Conservation (phyloP, 2,797 vertebrate species). For the Sebastolobus altivelis region DNA sequence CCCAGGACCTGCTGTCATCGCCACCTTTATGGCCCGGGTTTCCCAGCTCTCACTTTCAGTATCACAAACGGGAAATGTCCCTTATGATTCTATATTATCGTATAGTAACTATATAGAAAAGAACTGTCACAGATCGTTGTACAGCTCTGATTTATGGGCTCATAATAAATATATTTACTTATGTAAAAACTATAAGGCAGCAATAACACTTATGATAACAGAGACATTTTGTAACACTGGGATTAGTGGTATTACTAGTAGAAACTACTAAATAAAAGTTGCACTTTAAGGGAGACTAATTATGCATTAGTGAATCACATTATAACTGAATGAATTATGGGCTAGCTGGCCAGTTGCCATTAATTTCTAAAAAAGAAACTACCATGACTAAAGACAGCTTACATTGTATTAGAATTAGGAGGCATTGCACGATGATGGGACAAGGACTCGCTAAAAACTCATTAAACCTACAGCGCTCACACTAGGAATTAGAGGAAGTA, state of each 20-base stretch:
- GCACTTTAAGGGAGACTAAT: conserved; percentile 20
- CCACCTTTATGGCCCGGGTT: conserved; percentile 24
- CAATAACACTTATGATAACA: conserved; percentile 2
- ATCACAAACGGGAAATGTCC: conserved; percentile 17
- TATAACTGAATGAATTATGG: conserved; percentile 27
- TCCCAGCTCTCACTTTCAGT: conserved; percentile 15
- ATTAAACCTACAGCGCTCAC: conserved; percentile 26
- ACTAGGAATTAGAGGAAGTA: conserved; percentile 16
- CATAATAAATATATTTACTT: conserved; percentile 3
- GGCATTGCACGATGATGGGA: conserved; percentile 17
- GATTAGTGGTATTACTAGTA: conserved; percentile 14
- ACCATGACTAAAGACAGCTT: conserved; percentile 45
- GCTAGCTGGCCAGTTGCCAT: conserved; percentile 16
- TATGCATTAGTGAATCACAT: conserved; percentile 28
- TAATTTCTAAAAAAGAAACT: conserved; percentile 45
- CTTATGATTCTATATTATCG: conserved; percentile 1
- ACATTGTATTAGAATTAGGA: conserved; percentile 52
- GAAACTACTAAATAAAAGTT: conserved; percentile 6
- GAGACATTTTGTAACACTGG: not conserved
- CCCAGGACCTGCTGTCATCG: conserved; percentile 33
- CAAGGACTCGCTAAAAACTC: conserved; percentile 35
- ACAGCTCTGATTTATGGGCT: conserved; percentile 15
- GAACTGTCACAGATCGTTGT: not conserved
- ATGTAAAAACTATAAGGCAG: conserved; percentile 5
- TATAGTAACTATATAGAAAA: conserved; percentile 8